Conservation (phyloP, 2,888 invertebrate species). For the Alsophila aescularia region DNA sequence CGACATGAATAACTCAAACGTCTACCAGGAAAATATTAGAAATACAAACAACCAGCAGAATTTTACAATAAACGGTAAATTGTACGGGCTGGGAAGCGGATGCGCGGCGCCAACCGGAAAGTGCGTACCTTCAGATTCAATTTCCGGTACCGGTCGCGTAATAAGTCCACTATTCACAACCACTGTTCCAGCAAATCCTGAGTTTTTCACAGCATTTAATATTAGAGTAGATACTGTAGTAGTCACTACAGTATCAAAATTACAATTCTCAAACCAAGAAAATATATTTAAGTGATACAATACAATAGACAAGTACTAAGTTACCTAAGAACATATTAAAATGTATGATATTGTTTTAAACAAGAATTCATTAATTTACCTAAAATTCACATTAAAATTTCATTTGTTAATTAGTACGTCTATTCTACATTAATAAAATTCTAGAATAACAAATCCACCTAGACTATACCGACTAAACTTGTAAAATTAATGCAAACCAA, state of each 20-base stretch:
- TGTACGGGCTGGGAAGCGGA: constrained; percentile 60
- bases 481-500: constrained; percentile 14
- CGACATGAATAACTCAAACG: constrained; percentile 2
- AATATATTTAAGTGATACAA: too few relatives aligned
- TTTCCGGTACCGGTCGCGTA: constrained; percentile 77
- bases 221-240: neutral
- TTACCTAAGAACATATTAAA: neutral
- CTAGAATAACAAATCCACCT: constrained; percentile 11
- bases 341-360: neutral
- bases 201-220: neutral
- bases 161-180: constrained; percentile 75
- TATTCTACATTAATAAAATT: constrained; percentile 15
- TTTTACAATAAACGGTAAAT: constrained; percentile 58
- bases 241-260: neutral
- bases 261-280: neutral
- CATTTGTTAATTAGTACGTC: constrained; percentile 11
- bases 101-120: constrained; percentile 71
- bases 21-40: constrained; percentile 16
- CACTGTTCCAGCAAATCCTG: constrained; percentile 49
- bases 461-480: constrained; percentile 11
- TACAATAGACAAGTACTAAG: neutral
- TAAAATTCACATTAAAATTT: constrained; percentile 3
- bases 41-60: constrained; percentile 42
- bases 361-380: neutral
- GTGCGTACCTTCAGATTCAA: constrained; percentile 81